These are phyloP conservation scores for Pantherophis vulpinus DNA, from an alignment of 2,797 vertebrate species.

Conservation along the genomic window DNA sequence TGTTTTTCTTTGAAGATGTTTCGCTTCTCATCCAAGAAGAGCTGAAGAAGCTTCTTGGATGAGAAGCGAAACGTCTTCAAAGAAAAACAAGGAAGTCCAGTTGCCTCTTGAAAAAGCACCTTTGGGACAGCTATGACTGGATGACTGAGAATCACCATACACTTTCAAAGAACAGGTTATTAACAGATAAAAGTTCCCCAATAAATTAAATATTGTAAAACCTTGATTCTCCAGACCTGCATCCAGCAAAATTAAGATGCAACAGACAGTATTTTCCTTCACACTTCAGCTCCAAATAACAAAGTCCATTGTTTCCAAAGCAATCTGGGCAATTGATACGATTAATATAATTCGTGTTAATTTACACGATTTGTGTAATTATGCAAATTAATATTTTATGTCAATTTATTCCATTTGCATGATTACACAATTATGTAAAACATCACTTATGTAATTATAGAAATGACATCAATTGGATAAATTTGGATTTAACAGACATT, in stretches of 20 bases:
- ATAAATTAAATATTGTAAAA: neutral
- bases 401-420: neutral
- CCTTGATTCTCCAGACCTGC: neutral
- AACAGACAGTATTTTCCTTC: neutral
- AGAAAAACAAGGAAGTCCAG: no score
- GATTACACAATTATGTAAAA: neutral
- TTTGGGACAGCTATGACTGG: neutral
- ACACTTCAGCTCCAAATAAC: neutral
- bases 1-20: neutral
- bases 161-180: neutral
- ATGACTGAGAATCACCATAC: neutral
- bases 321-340: neutral
- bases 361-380: neutral
- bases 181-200: neutral
- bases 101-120: no score
- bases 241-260: neutral
- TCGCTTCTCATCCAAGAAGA: neutral
- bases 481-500: neutral
- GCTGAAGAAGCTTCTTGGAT: neutral
- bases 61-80: no score
- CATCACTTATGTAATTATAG: neutral
- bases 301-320: neutral
- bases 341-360: neutral
- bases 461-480: neutral
- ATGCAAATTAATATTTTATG: neutral